These are phyloP conservation scores for Ciconia stormi DNA, from an alignment of 2,113 vertebrate species.

Conservation along the genomic window DNA sequence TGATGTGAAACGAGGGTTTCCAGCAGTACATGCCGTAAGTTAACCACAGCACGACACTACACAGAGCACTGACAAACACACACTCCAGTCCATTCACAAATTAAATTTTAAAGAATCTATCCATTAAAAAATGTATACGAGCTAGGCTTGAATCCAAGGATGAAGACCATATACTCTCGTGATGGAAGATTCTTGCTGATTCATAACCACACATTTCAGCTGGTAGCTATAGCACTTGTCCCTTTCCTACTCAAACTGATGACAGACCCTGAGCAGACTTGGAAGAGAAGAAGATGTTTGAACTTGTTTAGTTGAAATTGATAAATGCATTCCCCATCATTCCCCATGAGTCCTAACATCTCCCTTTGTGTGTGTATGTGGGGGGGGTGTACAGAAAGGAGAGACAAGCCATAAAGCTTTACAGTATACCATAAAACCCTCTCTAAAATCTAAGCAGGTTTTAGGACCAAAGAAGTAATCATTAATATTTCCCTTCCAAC, in stretches of 20 bases:
- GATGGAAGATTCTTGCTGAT: neutral
- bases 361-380: neutral
- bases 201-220: neutral
- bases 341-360: neutral
- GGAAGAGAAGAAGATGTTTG: neutral
- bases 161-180: neutral
- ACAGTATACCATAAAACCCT: constrained; percentile 46
- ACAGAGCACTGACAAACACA: neutral
- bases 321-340: constrained; percentile 21
- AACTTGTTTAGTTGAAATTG: constrained; percentile 7
- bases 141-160: neutral
- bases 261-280: neutral
- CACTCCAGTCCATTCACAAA: neutral
- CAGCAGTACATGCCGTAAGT: neutral
- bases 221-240: neutral
- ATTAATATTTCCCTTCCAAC: constrained; percentile 44
- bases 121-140: neutral
- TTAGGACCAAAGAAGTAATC: constrained; percentile 14
- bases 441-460: constrained; percentile 5
- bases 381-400: neutral
- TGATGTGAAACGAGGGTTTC: neutral
- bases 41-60: neutral
- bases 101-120: constrained; percentile 14
- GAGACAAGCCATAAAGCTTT: constrained; percentile 52
- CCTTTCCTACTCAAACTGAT: neutral